Evolutionary conservation across 2,113 vertebrate genomes (phyloP).

Genomic region (Parus major): DNA sequence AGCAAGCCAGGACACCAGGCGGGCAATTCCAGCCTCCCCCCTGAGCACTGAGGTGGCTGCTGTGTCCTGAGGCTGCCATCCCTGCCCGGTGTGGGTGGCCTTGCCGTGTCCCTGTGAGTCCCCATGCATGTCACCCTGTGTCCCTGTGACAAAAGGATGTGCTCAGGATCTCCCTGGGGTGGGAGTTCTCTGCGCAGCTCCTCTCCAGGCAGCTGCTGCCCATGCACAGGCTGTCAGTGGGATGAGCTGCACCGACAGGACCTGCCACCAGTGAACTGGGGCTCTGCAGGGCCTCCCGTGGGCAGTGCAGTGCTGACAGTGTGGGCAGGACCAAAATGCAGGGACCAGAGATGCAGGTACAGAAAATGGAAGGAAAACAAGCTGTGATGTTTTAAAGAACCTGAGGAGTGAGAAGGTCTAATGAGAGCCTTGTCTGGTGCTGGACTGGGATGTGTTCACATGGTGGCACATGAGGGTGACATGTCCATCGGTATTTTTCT

Average conservation of each 20-base stretch:
- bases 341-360: neutral
- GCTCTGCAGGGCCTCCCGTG: accelerated
- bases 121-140: neutral
- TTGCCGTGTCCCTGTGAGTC: neutral
- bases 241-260: neutral
- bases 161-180: neutral
- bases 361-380: neutral
- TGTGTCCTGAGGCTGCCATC: neutral
- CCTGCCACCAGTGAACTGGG: neutral
- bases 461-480: neutral
- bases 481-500: neutral
- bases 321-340: neutral
- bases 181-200: neutral
- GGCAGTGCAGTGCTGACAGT: neutral
- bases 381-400: neutral
- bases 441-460: neutral
- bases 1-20: neutral
- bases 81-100: neutral
- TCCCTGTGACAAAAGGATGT: neutral
- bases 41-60: neutral
- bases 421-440: neutral
- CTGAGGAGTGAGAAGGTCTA: neutral
- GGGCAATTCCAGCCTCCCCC: neutral
- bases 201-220: neutral
- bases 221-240: too few species aligned